Percentiles rank a stretch among this genome's conserved stretches.
These are phyloP conservation scores for Spilogale gracilis DNA, from an alignment of 2,113 vertebrate genomes.

Conservation along the genomic window DNA sequence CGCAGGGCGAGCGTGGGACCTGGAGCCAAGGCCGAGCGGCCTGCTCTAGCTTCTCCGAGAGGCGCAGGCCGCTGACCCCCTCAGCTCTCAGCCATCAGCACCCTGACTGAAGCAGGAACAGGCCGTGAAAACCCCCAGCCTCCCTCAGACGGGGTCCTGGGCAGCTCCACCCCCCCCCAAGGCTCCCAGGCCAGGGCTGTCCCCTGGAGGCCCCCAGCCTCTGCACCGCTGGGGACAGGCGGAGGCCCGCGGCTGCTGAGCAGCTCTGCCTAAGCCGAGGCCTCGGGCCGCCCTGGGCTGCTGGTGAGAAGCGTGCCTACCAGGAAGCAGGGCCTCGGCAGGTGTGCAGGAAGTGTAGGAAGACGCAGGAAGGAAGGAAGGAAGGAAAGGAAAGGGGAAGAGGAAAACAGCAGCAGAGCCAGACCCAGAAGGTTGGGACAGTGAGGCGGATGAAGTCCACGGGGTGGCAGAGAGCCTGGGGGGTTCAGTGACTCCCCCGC, in stretches of 20 bases:
- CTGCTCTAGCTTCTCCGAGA: background rate
- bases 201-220: background rate
- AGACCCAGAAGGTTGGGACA: background rate
- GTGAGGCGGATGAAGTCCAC: background rate
- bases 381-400: background rate
- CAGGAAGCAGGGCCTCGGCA: rapidly evolving
- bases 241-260: background rate
- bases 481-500: background rate
- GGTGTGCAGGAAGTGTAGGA: background rate
- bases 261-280: background rate
- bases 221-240: rapidly evolving
- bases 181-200: background rate
- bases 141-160: no score
- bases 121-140: rapidly evolving
- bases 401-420: background rate
- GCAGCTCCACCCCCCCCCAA: background rate
- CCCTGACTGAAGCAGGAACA: background rate
- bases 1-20: background rate
- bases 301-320: no score
- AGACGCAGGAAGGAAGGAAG: background rate
- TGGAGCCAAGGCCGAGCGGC: background rate
- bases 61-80: background rate
- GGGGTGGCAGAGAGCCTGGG: no score
- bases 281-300: background rate
- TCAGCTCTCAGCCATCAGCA: background rate